Evolutionary conservation across 2,797 vertebrate species (phyloP).

Genomic region (Tiaroga cobitis): DNA sequence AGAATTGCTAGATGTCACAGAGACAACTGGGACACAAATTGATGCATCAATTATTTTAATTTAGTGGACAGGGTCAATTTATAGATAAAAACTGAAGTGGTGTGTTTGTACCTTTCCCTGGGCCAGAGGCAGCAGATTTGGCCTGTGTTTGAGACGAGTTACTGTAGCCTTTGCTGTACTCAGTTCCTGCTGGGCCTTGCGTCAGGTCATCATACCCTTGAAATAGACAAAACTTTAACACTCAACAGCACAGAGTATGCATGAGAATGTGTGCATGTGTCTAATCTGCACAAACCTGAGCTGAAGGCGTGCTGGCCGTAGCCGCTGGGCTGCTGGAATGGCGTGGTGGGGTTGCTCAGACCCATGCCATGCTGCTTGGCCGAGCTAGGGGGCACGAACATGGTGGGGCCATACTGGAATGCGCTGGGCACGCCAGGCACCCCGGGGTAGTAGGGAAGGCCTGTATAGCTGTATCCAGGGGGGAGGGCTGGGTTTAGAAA

Average conservation of each 20-base stretch:
- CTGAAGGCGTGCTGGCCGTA: constrained; percentile 91
- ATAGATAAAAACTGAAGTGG: not conserved
- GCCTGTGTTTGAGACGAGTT: constrained; percentile 91
- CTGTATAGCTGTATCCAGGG: constrained; percentile 94
- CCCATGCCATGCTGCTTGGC: constrained; percentile 92
- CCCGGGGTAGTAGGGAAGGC: constrained; percentile 91
- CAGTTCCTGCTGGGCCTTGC: constrained; percentile 87
- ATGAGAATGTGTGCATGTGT: not conserved
- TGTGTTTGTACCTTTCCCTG: constrained; percentile 87
- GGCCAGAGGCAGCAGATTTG: constrained; percentile 89
- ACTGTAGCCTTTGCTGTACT: constrained; percentile 94
- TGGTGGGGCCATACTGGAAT: constrained; percentile 93
- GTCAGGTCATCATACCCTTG: constrained; percentile 94
- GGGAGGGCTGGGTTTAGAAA: constrained; percentile 88
- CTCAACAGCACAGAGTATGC: not conserved
- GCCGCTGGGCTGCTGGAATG: constrained; percentile 90
- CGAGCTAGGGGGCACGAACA: constrained; percentile 93
- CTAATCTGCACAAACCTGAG: constrained; percentile 76
- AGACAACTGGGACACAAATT: constrained; percentile 80
- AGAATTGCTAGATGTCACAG: constrained; percentile 91
- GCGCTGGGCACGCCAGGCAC: constrained; percentile 88
- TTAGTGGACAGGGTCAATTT: not conserved
- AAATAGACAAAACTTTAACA: not conserved
- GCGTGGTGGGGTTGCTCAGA: constrained; percentile 81
- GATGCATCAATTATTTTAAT: not conserved